Percentiles rank a stretch among this genome's conserved stretches.
Conservation (phyloP, 2,113 vertebrate genomes). For the Bungarus multicinctus region DNA sequence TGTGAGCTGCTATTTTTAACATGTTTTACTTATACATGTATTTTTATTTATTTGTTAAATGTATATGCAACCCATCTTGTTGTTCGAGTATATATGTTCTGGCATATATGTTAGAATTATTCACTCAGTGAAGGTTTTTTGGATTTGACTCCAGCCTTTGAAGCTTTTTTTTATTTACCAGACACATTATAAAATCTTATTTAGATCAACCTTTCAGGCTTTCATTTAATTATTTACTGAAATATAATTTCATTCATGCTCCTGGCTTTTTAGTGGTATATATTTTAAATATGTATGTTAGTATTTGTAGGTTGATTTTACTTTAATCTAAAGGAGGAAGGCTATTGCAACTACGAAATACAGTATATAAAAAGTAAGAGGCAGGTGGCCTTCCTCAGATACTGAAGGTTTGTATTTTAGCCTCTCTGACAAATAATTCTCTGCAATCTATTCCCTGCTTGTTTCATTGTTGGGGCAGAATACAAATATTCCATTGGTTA, state of each 20-base stretch:
- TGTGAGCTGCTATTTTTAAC: not conserved
- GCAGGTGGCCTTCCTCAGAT: not conserved
- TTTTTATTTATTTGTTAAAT: not conserved
- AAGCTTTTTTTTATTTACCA: not conserved
- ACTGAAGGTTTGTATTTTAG: not conserved
- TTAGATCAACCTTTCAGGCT: not conserved
- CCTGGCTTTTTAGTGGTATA: not conserved
- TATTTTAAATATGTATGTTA: not conserved
- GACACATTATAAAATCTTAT: not conserved
- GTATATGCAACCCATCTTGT: not conserved
- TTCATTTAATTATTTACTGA: not conserved
- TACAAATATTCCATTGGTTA: not conserved
- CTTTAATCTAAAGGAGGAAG: not conserved
- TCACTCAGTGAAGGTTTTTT: not conserved
- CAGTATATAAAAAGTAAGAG: not conserved
- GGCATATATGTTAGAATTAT: not conserved
- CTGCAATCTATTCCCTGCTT: not conserved
- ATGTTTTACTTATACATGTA: not conserved
- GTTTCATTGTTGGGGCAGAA: not conserved
- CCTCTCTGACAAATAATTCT: not conserved
- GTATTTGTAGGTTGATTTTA: not conserved
- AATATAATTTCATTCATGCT: not conserved
- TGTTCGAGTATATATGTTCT: not conserved
- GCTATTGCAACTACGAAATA: not conserved
- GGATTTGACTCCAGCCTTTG: not conserved